Base-by-base conservation (phyloP, 2,113 vertebrate species). In the Mastomys coucha region DNA sequence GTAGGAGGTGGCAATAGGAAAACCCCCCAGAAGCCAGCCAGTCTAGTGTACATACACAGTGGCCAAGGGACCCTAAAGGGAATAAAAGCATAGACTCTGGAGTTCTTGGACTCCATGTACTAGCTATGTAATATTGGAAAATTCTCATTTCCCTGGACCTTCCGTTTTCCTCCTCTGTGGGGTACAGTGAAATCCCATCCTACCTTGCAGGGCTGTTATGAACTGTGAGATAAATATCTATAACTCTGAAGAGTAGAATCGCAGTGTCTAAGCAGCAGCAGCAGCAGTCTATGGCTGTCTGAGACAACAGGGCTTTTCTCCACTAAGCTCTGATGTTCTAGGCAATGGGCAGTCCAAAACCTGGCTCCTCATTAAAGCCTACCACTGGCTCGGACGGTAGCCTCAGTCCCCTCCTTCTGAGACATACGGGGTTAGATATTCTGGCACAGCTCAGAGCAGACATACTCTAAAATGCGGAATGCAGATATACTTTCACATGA, bases 121-220 rank as follows among this genome's bases (percentile, higher is more conserved):
- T 26, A 80, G 20, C 65, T 69, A 1, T 75, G 39, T 81, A 19
- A 81, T 73, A 56, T 39, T 76, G 22, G 70, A 53, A 89, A 86
- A 24, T 49, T 33, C 87, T 76, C 33, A 11, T 87, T 65, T 88
- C 67, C 73, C 36, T 51, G 51, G 28, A 45, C 19, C 67, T 92
- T 77, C 24, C 6, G 39, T 63, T 87, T 96, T 96, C 45, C 92
- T 96, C n/a, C 60, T 94, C 24, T 9, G 65, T 12, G 22, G 45
- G 31, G 70, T 87, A 58, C 33, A 49, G 53, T 58, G 14, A 77
- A 58, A 96, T 86, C 80, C 70, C 91, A 81, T 63, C 36, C 42
- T 89, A 36, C 24, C 31, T 78, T 39, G 17, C 36, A 33, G 51
- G 28, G 6, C 53, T 14, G 2, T 75, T 65, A 14, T 36, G 16